Evolutionary conservation across 2,888 invertebrate species (phyloP), one percentile per base, ranked within the genome.

Genomic region (Sylvicola cinctus): DNA sequence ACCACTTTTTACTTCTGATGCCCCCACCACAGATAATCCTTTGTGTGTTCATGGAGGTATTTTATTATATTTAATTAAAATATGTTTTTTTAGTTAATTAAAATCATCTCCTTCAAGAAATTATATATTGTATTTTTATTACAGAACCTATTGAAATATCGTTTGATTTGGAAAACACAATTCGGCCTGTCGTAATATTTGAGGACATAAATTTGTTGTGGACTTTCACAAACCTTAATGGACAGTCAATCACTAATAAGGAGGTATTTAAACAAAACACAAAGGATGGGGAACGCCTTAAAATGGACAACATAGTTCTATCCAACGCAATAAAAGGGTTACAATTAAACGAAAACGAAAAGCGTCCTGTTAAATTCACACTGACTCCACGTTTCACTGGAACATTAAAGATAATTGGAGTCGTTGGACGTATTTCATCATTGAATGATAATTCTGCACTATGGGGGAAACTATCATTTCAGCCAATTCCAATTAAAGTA

Each of bases 61-160:
- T 49, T 35, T 30, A 25, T 25, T 25, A 25, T 8, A 25, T 25
- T 11, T 7, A 25, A 25, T 25, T 8, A 25, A 8, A 25, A 7
- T 11, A 25, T n/a, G n/a, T n/a, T n/a, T n/a, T n/a, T n/a, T n/a
- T n/a, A n/a, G n/a, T n/a, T n/a, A n/a, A n/a, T n/a, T n/a, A n/a
- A n/a, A n/a, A n/a, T n/a, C n/a, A n/a, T n/a, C n/a, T n/a, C n/a
- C n/a, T n/a, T n/a, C n/a, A n/a, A n/a, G n/a, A n/a, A n/a, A 25
- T 26, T 3, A 29, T 29, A 32, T 36, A 11, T 32, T 30, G 5
- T 14, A 6, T 39, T 42, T 38, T 39, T 37, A 25, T 55, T 57
- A 33, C 55, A 71, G 90, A 91, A 53, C 78, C 80, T 1, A 73
- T 90, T 35, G 75, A 76, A 53, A 64, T 90, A 35, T 73, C 75